Evolutionary conservation across 2,888 invertebrate genomes (phyloP), one percentile per base, ranked within the genome.

Genomic region (Germaria angustata): DNA sequence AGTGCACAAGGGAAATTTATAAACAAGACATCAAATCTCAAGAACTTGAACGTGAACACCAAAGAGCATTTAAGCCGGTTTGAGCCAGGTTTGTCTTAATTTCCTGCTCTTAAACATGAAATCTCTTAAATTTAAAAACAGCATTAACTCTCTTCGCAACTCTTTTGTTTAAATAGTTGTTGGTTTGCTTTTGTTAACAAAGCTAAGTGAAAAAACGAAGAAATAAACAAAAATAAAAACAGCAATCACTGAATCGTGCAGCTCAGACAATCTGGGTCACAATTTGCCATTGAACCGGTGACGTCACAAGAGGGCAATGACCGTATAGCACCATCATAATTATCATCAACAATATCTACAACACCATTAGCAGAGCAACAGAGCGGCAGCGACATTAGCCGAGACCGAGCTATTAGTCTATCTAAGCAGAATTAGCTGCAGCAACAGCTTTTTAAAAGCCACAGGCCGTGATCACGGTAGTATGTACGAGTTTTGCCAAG

Each of bases 271-370:
- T 91, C 90, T 91, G 90, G 91, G 91, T 91, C 91, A 91, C 89
- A 91, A 89, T 91, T 91, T 91, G 91, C 90, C 91, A 91, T 91
- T 91, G 91, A 91, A 91, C 91, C 90, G 90, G 88, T 91, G 91
- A 91, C 91, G 91, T 91, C 91, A 91, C 88, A 88, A 82, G 86
- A 87, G 91, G 88, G 88, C 90, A 86, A 85, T 85, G 86, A 85
- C 85, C 86, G 86, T 69, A 86, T 86, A 89, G 87, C 87, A 88
- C 86, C 87, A 86, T 86, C 87, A 88, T 84, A 86, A 85, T 49
- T 84, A 85, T 69, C 85, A 84, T 34, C 85, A 84, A 34, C 66
- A 84, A 22, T 75, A 80, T 49, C 79, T 80, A 8, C 39, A 66
- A 36, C 71, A 84, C 20, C 76, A 80, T 49, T 78, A 80, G 13